Conservation (phyloP, 2,797 vertebrate species). For the Semaprochilodus insignis region DNA sequence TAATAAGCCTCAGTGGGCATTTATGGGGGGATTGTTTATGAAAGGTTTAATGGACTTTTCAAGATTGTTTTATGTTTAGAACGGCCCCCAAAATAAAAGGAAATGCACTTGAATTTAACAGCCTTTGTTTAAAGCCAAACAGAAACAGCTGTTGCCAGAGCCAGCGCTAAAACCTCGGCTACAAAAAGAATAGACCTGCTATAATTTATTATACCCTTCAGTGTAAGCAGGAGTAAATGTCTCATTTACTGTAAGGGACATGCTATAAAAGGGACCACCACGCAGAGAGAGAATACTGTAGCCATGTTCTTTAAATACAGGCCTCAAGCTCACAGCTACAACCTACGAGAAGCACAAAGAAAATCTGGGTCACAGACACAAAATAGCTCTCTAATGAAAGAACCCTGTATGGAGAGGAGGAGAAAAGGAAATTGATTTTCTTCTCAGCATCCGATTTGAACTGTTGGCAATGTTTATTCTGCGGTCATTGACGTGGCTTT, state of each 20-base stretch:
- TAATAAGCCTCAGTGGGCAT: slow-evolving; percentile 31
- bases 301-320: slow-evolving; percentile 1
- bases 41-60: slow-evolving; percentile 72
- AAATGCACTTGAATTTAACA: slow-evolving; percentile 52
- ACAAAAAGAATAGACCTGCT: slow-evolving; percentile 23
- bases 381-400: neutral
- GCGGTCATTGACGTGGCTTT: neutral
- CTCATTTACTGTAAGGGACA: slow-evolving; percentile 35
- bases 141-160: slow-evolving; percentile 42
- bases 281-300: neutral
- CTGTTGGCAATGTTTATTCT: neutral
- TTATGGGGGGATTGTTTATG: slow-evolving; percentile 68
- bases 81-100: slow-evolving; percentile 61
- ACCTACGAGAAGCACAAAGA: neutral
- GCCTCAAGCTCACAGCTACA: neutral
- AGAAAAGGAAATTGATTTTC: slow-evolving; percentile 28
- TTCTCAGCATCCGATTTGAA: slow-evolving; percentile 4
- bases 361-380: slow-evolving; percentile 1
- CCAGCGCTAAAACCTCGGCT: slow-evolving; percentile 18
- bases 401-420: slow-evolving; percentile 1
- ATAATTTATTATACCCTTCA: slow-evolving; percentile 35
- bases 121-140: slow-evolving; percentile 23
- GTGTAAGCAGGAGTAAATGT: slow-evolving; percentile 32
- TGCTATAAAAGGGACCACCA: slow-evolving; percentile 12
- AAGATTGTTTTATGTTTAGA: slow-evolving; percentile 67